These are phyloP conservation scores for Tipula helvola DNA, from an alignment of 2,888 invertebrate species.

Conservation along the genomic window DNA sequence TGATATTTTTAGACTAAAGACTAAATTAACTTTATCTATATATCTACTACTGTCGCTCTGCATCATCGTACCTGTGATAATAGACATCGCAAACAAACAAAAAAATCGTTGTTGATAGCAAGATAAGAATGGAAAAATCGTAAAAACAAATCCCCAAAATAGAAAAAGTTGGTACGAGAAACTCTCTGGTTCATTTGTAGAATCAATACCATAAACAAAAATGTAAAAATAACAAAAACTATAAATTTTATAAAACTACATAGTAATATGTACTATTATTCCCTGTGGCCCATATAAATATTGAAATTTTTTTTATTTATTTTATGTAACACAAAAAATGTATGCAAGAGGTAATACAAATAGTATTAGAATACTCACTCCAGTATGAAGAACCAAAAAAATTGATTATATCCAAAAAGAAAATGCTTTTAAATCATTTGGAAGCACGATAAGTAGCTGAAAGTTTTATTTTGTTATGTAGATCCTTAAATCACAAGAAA, in stretches of 20 bases:
- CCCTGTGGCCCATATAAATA: not conserved
- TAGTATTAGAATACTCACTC: not conserved
- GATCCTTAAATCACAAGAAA: not conserved
- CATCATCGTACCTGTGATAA: not conserved
- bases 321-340: not conserved
- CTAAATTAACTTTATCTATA: not conserved
- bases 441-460: not conserved
- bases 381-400: not conserved
- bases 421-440: not conserved
- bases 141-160: not conserved
- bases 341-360: not conserved
- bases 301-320: not conserved
- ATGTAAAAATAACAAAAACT: not conserved
- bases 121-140: not conserved
- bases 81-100: not conserved
- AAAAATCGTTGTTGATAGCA: not conserved
- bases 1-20: not conserved
- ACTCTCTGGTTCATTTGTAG: not conserved
- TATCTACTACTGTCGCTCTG: not conserved
- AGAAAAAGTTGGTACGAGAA: not conserved
- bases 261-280: not conserved
- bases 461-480: not conserved
- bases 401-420: not conserved
- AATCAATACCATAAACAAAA: not conserved
- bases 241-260: not conserved